Conservation (phyloP, 2,888 invertebrate genomes). For the Agrypnus murinus region DNA sequence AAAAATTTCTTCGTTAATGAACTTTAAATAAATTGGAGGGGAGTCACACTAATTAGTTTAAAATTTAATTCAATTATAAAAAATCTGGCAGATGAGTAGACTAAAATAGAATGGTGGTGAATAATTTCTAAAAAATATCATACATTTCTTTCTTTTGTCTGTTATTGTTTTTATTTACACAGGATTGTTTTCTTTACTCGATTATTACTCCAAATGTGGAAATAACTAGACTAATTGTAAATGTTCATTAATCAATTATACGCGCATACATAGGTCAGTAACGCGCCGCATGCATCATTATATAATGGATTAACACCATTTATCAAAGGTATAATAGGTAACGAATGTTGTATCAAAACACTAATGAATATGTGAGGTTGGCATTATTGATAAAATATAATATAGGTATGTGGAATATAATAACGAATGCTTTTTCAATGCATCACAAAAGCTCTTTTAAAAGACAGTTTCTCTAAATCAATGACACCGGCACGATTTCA, state of each 20-base stretch:
- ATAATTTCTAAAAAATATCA: too few relatives aligned
- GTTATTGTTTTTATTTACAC: too few relatives aligned
- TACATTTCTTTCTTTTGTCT: too few relatives aligned
- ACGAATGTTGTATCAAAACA: conserved; percentile 12
- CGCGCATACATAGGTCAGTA: not conserved
- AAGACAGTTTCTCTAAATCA: conserved; percentile 12
- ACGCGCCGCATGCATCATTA: not conserved
- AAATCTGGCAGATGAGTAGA: conserved; percentile 13
- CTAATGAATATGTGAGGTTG: too few relatives aligned
- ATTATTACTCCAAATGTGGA: too few relatives aligned
- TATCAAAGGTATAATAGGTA: conserved; percentile 14
- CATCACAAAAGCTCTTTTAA: not conserved
- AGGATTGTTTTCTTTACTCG: too few relatives aligned
- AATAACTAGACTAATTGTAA: not conserved
- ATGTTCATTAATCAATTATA: conserved; percentile 4
- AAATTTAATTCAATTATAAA: conserved; percentile 22
- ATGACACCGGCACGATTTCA: not conserved
- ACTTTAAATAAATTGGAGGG: conserved; percentile 25
- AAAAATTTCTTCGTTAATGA: conserved; percentile 24
- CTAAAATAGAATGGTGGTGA: too few relatives aligned
- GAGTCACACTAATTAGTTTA: conserved; percentile 31
- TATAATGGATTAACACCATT: conserved; percentile 21
- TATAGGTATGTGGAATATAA: too few relatives aligned
- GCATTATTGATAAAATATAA: too few relatives aligned
- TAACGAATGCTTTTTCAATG: not conserved